phyloP scores from a whole-genome alignment of 2,113 vertebrate species.

The Morone chrysops region DNA sequence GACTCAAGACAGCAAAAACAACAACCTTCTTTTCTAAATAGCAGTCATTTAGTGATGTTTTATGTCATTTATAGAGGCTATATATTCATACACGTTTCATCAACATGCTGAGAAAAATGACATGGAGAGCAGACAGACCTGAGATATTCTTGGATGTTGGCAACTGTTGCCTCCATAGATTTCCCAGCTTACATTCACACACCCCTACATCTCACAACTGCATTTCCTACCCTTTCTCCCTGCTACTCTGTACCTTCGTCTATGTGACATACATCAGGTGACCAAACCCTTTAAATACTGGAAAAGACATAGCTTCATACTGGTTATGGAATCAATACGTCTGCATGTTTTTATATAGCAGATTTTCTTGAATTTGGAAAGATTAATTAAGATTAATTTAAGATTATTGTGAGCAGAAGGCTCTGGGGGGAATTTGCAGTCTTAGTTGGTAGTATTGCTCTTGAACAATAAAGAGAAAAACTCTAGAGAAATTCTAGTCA shows the following conservation, averaged over 20 bases:
- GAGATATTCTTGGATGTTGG: no score
- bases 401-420: neutral
- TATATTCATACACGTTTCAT: no score
- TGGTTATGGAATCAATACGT: neutral
- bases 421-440: neutral
- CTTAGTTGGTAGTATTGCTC: neutral
- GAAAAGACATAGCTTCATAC: neutral
- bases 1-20: neutral
- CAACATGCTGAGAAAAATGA: no score
- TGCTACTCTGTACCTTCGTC: neutral
- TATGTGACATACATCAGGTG: neutral
- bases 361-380: neutral
- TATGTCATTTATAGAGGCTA: neutral
- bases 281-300: neutral
- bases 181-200: neutral
- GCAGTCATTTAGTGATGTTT: neutral
- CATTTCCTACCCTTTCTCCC: neutral
- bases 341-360: neutral
- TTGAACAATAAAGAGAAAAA: neutral
- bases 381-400: neutral
- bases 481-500: neutral
- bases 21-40: neutral
- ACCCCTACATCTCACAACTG: neutral
- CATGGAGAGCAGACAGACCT: no score
- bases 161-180: no score